Evolutionary conservation across 2,113 vertebrate species (phyloP).

Genomic region (Kryptolebias marmoratus): DNA sequence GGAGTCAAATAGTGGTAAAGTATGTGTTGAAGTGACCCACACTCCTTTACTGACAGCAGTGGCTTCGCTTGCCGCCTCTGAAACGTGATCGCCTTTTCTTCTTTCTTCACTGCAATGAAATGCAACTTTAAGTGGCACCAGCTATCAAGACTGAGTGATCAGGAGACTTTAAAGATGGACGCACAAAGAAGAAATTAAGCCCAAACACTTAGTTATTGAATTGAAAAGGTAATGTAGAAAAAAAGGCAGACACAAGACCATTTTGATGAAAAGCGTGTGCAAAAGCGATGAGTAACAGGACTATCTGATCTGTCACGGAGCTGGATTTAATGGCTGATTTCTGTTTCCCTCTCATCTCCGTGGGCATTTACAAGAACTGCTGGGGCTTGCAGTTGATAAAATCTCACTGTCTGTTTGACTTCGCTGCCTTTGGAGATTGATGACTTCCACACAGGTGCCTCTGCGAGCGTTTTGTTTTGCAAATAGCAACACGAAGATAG

Average conservation of each 20-base stretch:
- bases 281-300: conserved; percentile 33
- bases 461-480: not conserved
- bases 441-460: conserved; percentile 17
- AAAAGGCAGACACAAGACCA: not conserved
- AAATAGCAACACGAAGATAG: conserved; percentile 19
- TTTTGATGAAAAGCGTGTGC: not conserved
- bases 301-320: conserved; percentile 11
- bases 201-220: not conserved
- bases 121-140: not conserved
- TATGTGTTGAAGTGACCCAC: not conserved
- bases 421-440: conserved; percentile 9
- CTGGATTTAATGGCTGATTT: conserved; percentile 9
- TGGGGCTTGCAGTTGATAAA: conserved; percentile 51
- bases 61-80: not conserved
- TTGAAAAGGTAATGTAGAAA: not conserved
- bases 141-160: not conserved
- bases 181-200: not conserved
- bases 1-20: not conserved
- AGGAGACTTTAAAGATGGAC: not conserved
- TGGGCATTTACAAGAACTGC: conserved; percentile 28
- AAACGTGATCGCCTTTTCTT: not conserved
- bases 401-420: conserved; percentile 30
- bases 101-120: not conserved
- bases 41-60: not conserved
- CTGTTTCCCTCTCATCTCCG: not conserved